phyloP scores from a whole-genome alignment of 2,113 vertebrate species.

The Gnathonemus echidnorhynchus region DNA sequence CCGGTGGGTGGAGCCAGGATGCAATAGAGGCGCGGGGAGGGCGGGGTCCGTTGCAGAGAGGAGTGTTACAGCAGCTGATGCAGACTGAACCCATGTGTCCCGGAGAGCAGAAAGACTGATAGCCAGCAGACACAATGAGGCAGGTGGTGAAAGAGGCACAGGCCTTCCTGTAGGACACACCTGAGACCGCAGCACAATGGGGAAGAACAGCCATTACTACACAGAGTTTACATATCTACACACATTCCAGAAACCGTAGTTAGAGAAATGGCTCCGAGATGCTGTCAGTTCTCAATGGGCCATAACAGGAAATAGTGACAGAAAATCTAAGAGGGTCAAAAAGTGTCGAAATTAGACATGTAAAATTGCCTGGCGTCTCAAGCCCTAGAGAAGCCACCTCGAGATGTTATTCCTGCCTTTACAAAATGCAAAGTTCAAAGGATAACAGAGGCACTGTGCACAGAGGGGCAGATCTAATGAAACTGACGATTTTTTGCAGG shows the following conservation, averaged over 20 bases:
- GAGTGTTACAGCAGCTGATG: slow-evolving; percentile 47
- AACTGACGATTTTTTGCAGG: neutral
- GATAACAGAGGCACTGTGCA: neutral
- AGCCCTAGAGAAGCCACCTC: neutral
- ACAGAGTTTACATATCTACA: neutral
- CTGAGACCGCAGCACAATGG: slow-evolving; percentile 20
- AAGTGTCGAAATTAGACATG: neutral
- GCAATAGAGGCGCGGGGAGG: slow-evolving; percentile 32
- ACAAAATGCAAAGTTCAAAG: neutral
- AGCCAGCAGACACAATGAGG: slow-evolving; percentile 42
- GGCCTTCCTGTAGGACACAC: slow-evolving; percentile 41
- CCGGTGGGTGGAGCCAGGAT: neutral
- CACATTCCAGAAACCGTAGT: neutral
- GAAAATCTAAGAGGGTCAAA: neutral
- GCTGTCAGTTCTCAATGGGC: neutral
- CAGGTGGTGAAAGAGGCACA: slow-evolving; percentile 46
- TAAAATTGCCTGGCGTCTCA: neutral
- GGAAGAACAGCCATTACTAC: neutral
- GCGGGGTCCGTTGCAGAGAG: slow-evolving; percentile 44
- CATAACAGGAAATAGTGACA: neutral
- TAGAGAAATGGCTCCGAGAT: neutral
- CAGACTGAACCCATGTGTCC: slow-evolving; percentile 44
- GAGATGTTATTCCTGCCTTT: neutral
- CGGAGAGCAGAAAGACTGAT: slow-evolving; percentile 45
- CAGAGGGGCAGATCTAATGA: neutral